Conservation (phyloP, 2,888 invertebrate genomes). For the Xylophagus ater region DNA sequence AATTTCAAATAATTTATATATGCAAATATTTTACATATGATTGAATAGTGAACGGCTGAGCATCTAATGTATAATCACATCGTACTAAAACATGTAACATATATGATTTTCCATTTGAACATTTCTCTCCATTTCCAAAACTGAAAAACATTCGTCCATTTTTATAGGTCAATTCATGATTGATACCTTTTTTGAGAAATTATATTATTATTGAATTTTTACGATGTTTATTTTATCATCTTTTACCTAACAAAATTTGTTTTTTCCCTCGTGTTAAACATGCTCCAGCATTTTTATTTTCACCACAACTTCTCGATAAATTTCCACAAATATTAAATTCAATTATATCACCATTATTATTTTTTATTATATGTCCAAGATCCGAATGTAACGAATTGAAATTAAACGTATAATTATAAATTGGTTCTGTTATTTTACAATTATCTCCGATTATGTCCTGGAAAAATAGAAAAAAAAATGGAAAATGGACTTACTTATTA, state of each 20-base stretch:
- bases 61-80: constrained; percentile 35
- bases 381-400: constrained; percentile 31
- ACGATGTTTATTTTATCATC: background rate
- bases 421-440: constrained; percentile 31
- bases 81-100: constrained; percentile 28
- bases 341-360: constrained; percentile 25
- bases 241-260: background rate
- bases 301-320: constrained; percentile 28
- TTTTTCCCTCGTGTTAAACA: constrained; percentile 28
- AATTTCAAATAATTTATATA: background rate
- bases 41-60: constrained; percentile 25
- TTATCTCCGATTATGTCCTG: constrained; percentile 4
- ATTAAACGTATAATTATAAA: constrained; percentile 33
- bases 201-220: background rate
- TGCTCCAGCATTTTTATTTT: constrained; percentile 29
- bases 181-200: constrained; percentile 25
- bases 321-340: constrained; percentile 36
- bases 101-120: constrained; percentile 25
- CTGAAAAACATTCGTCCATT: constrained; percentile 33
- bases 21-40: constrained; percentile 25
- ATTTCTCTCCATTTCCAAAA: constrained; percentile 31
- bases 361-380: constrained; percentile 26
- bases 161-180: constrained; percentile 28
- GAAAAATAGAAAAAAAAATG: background rate
- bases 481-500: too few species aligned